These are phyloP conservation scores for Adoxophyes honmai DNA, from an alignment of 1,140 invertebrate species.

Conservation along the genomic window DNA sequence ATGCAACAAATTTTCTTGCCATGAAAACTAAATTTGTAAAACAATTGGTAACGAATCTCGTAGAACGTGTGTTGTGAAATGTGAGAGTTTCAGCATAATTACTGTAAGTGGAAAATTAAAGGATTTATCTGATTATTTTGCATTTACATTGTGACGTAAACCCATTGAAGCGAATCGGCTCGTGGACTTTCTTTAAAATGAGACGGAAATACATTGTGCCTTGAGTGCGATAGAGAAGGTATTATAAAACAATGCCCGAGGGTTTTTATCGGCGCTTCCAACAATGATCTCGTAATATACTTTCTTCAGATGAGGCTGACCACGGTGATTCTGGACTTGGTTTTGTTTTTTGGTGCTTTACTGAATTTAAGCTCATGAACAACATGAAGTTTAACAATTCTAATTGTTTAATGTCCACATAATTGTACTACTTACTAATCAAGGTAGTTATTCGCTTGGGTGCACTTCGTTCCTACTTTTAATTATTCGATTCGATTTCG, in stretches of 20 bases:
- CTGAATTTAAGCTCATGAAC: no score
- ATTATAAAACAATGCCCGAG: slow-evolving; percentile 48
- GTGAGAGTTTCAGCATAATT: no score
- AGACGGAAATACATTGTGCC: slow-evolving; percentile 28
- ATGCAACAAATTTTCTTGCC: slow-evolving; percentile 19
- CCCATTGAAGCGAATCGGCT: slow-evolving; percentile 37
- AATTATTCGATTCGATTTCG: no score
- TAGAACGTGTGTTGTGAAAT: no score
- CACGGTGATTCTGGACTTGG: neutral
- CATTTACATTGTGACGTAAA: slow-evolving; percentile 55
- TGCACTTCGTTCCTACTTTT: no score
- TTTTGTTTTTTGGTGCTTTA: no score
- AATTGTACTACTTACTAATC: no score
- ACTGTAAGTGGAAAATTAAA: no score
- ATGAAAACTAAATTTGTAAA: neutral
- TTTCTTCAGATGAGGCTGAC: slow-evolving; percentile 43
- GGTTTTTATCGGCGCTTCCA: slow-evolving; percentile 36
- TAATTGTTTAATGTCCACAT: no score
- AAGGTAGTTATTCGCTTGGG: no score
- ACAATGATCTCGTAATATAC: slow-evolving; percentile 50
- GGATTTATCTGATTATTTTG: slow-evolving; percentile 20
- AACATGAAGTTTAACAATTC: no score
- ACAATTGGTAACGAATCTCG: no score
- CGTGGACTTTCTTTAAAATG: slow-evolving; percentile 61
- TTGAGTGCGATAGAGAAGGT: slow-evolving; percentile 33